phyloP scores from a whole-genome alignment of 2,113 vertebrate genomes.

The Halcyon senegalensis region DNA sequence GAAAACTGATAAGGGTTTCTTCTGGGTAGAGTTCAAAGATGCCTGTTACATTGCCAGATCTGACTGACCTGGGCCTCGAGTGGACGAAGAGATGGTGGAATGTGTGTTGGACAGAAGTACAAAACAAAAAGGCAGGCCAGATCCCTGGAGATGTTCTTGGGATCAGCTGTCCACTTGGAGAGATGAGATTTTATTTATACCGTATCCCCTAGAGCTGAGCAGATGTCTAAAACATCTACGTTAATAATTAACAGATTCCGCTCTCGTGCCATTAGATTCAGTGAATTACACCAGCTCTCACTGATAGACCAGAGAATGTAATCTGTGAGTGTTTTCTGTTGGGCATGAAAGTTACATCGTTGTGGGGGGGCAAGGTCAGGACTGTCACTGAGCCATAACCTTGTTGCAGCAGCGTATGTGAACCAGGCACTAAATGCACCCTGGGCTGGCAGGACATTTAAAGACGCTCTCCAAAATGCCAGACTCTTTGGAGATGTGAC shows the following conservation, averaged over 20 bases:
- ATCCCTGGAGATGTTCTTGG: conserved; percentile 20
- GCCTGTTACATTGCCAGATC: background rate
- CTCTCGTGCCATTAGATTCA: background rate
- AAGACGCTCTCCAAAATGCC: background rate
- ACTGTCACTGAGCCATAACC: background rate
- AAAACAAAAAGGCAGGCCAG: conserved; percentile 23
- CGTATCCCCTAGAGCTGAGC: conserved; percentile 3
- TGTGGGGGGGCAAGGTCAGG: background rate
- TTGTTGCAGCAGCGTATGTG: background rate
- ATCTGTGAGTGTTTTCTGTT: background rate
- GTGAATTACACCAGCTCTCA: background rate
- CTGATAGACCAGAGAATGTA: background rate
- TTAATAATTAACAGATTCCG: conserved; percentile 50
- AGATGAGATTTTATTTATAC: conserved; percentile 40
- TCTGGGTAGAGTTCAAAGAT: background rate
- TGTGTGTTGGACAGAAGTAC: background rate
- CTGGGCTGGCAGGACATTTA: background rate
- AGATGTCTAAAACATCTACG: conserved; percentile 20
- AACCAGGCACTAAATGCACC: background rate
- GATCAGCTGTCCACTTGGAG: conserved; percentile 22
- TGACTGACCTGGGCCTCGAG: background rate
- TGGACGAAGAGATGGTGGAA: background rate
- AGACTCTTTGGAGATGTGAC: background rate
- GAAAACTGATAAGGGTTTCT: background rate
- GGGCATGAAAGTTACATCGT: background rate